Evolutionary conservation across 1,140 invertebrate genomes (phyloP).

Genomic region (Drosophila athabasca): DNA sequence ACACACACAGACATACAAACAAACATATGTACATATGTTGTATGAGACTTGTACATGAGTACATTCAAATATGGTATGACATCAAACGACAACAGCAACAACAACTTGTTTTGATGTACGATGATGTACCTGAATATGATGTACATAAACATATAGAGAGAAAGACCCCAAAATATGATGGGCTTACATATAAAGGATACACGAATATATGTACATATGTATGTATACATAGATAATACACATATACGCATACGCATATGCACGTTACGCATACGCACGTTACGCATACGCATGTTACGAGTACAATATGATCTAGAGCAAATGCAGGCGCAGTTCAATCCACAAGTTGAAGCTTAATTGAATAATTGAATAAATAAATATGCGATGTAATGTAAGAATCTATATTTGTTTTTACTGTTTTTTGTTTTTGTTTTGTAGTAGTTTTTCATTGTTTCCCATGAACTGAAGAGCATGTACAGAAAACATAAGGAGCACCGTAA

Average conservation of each 20-base stretch:
- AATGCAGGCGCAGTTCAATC: slow-evolving; percentile 34
- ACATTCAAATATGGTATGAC: slow-evolving; percentile 7
- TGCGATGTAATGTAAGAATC: slow-evolving; percentile 4
- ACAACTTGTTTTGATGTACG: neutral
- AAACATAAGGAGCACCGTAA: slow-evolving; percentile 28
- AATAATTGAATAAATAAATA: slow-evolving; percentile 27
- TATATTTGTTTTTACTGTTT: slow-evolving; percentile 1
- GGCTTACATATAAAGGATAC: neutral
- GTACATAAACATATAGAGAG: neutral
- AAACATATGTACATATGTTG: no score
- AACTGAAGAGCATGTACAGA: slow-evolving; percentile 45
- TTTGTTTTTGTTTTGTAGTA: slow-evolving; percentile 5
- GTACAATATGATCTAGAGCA: slow-evolving; percentile 33
- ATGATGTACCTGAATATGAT: neutral
- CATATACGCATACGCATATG: slow-evolving; percentile 15
- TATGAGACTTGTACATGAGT: no score
- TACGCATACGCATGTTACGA: slow-evolving; percentile 32
- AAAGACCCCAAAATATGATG: no score
- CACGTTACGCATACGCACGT: slow-evolving; percentile 22
- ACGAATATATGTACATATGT: slow-evolving; percentile 6
- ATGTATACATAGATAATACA: slow-evolving; percentile 1
- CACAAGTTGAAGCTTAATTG: slow-evolving; percentile 25
- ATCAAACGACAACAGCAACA: slow-evolving; percentile 2
- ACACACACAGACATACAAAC: no score
- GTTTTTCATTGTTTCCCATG: slow-evolving; percentile 29